Conservation (phyloP, 2,888 invertebrate genomes). For the Ormyrus labotus region DNA sequence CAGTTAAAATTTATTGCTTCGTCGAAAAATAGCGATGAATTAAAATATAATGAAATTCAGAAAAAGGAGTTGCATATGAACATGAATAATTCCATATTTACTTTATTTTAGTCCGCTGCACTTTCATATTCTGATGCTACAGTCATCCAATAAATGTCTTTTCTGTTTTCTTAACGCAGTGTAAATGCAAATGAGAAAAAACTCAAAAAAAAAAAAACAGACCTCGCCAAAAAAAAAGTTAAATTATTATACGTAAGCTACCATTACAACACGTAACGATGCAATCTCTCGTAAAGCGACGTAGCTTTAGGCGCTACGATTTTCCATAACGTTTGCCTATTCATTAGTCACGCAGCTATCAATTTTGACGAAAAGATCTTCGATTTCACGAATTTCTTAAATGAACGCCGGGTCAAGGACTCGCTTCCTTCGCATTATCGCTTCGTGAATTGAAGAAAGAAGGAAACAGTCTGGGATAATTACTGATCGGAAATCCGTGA, state of each 20-base stretch:
- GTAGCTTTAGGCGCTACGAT: slow-evolving; percentile 3
- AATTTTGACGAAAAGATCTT: slow-evolving; percentile 23
- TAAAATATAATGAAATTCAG: too few species aligned
- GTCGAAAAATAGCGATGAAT: too few species aligned
- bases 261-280: slow-evolving; percentile 21
- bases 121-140: too few species aligned
- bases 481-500: too few species aligned
- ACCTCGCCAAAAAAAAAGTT: slow-evolving; percentile 6
- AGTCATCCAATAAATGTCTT: too few species aligned
- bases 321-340: slow-evolving; percentile 25
- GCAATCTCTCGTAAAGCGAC: slow-evolving; percentile 17
- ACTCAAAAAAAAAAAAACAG: slow-evolving; percentile 1
- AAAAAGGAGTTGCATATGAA: too few species aligned
- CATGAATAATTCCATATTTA: too few species aligned
- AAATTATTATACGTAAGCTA: neutral
- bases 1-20: too few species aligned
- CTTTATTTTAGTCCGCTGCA: too few species aligned
- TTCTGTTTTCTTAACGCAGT: too few species aligned
- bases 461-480: neutral
- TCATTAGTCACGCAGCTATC: slow-evolving; percentile 13
- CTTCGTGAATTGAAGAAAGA: neutral
- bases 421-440: neutral
- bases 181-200: slow-evolving; percentile 15
- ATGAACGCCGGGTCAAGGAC: slow-evolving; percentile 25
- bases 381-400: neutral